These are phyloP conservation scores for Alcedo atthis DNA, from an alignment of 2,797 vertebrate genomes.

Conservation along the genomic window DNA sequence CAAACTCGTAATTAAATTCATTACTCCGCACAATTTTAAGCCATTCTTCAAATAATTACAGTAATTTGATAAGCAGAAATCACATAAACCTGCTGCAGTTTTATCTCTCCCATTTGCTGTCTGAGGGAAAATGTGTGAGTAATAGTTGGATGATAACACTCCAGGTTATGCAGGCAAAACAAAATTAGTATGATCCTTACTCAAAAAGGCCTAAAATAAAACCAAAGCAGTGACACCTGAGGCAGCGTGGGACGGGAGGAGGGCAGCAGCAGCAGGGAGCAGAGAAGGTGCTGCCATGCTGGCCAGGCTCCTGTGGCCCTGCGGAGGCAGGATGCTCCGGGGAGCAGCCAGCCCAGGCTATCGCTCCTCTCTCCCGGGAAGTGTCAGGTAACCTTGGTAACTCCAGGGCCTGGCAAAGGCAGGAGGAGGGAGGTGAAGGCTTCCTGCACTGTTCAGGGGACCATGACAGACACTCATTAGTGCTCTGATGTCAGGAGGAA, in stretches of 20 bases:
- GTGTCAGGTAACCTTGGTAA: conserved; percentile 71
- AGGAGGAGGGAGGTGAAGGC: conserved; percentile 40
- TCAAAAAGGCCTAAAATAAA: conserved; percentile 26
- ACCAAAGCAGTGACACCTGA: background rate
- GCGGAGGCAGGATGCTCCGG: background rate
- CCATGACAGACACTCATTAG: conserved; percentile 71
- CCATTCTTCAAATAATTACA: conserved; percentile 76
- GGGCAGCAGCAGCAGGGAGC: background rate
- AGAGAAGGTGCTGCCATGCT: background rate
- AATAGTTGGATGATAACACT: conserved; percentile 70
- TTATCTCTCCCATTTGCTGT: conserved; percentile 74
- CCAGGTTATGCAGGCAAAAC: conserved; percentile 71
- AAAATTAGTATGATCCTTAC: conserved; percentile 69
- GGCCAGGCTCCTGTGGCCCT: background rate
- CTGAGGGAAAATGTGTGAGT: conserved; percentile 69
- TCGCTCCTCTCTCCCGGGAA: conserved; percentile 20
- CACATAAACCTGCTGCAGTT: conserved; percentile 73
- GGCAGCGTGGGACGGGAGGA: background rate
- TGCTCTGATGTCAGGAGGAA: conserved; percentile 58
- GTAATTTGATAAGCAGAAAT: conserved; percentile 77
- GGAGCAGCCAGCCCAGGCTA: conserved; percentile 9
- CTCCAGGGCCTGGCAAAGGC: background rate
- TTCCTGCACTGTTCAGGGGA: conserved; percentile 68
- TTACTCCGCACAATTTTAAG: conserved; percentile 73
- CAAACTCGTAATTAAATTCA: conserved; percentile 75